Evolutionary conservation across 2,113 vertebrate species (phyloP), one percentile per base, ranked within the genome.

Genomic region (Aptenodytes forsteri): DNA sequence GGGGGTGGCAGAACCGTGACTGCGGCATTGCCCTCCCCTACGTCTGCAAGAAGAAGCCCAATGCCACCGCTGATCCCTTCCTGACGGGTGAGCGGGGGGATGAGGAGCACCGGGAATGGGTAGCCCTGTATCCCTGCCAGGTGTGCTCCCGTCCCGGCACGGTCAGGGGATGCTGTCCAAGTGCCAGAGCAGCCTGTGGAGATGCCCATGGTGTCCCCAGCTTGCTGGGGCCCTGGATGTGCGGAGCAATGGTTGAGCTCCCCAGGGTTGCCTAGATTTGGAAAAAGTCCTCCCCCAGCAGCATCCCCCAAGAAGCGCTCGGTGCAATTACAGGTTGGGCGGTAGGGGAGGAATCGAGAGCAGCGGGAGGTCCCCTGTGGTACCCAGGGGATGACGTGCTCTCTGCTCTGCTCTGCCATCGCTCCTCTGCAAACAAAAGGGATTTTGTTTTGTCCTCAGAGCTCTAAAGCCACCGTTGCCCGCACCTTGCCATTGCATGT

Each of bases 11-110:
- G 97, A 99, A 99, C 97, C 98, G 99, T 0, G 99, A 99, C 87
- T 99, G 99, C 40, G 98, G 99, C 86, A 99, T 99, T 0, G 99
- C 99, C 18, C 97, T 99, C 88, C 99, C 99, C 6, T 99, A 99
- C 0, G 99, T 99, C 47, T 99, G 99, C 96, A 99, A 99, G 98
- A 99, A 99, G 98, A 99, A 99, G 56, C 99, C 99, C 83, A 99
- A 99, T 0, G 98, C 99, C 96, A 99, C 99, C 0, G 58, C 98
- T 0, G 98, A 99, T 91, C 98, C 98, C 23, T 98, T 98, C 78
- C 97, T 97, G 7, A 98, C 97, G 0, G 99, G 99, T 99, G 47
- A 84, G 96, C 10, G 1, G 42, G 36, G 62, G 36, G 5, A 18
- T 13, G 40, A 34, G 40, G 4, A n/a, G 50, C 47, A 5, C 1